phyloP scores from a whole-genome alignment of 2,797 vertebrate species.

The Amblyopsis hoosieri region DNA sequence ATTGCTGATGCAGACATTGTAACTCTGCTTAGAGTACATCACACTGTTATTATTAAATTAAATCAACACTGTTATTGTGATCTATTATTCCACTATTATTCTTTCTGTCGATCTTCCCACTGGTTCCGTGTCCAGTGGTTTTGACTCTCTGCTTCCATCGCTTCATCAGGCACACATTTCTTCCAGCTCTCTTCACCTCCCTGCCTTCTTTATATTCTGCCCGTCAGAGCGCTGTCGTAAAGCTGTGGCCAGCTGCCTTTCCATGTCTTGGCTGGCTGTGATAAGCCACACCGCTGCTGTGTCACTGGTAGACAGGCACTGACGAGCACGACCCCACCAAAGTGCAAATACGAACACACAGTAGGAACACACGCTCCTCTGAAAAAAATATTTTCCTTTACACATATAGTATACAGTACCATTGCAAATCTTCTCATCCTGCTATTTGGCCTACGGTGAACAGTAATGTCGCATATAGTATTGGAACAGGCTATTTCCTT shows the following conservation, averaged over 20 bases:
- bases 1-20: too few relatives aligned
- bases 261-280: slow-evolving; percentile 42
- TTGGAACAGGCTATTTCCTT: too few relatives aligned
- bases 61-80: slow-evolving; percentile 37
- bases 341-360: neutral
- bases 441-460: too few relatives aligned
- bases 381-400: too few relatives aligned
- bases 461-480: too few relatives aligned
- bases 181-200: slow-evolving; percentile 12
- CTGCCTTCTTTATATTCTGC: slow-evolving; percentile 32
- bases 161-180: slow-evolving; percentile 7
- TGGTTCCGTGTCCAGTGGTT: slow-evolving; percentile 23
- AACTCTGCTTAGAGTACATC: too few relatives aligned
- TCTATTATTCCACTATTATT: slow-evolving; percentile 30
- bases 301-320: slow-evolving; percentile 41
- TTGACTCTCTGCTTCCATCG: slow-evolving; percentile 36
- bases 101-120: slow-evolving; percentile 39
- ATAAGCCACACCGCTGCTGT: slow-evolving; percentile 37
- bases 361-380: slow-evolving; percentile 1
- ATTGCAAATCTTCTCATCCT: too few relatives aligned
- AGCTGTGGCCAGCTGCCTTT: slow-evolving; percentile 37
- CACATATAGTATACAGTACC: too few relatives aligned
- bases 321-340: slow-evolving; percentile 6
- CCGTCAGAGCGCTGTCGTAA: slow-evolving; percentile 26
- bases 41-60: slow-evolving; percentile 17